A percentile compares a stretch with the other conserved stretches of the same genome.
These are phyloP conservation scores for Trichosurus vulpecula DNA, from an alignment of 2,797 vertebrate species.

Conservation along the genomic window DNA sequence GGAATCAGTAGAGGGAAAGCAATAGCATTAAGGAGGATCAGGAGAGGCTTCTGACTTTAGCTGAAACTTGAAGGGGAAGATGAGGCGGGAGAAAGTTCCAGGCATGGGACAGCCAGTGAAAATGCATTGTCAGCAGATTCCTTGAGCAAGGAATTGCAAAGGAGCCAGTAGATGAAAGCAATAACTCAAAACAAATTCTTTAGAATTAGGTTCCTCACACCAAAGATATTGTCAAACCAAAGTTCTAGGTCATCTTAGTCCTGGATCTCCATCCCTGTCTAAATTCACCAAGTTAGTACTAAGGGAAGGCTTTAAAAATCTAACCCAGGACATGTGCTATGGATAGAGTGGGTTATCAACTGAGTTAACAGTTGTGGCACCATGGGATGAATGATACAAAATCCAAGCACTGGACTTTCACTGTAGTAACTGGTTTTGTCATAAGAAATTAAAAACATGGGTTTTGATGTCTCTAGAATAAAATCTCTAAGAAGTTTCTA, in stretches of 20 bases:
- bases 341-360: not conserved
- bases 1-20: not conserved
- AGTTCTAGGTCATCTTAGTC: not conserved
- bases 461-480: not conserved
- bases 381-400: not conserved
- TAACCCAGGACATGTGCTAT: not conserved
- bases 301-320: not conserved
- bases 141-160: not conserved
- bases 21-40: not conserved
- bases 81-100: not conserved
- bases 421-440: not conserved
- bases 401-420: not conserved
- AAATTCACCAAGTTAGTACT: not conserved
- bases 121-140: not conserved
- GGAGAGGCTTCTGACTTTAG: not conserved
- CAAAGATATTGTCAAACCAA: not conserved
- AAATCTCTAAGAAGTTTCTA: conserved; percentile 1
- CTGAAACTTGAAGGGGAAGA: not conserved
- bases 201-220: not conserved
- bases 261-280: not conserved
- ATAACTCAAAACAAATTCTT: conserved; percentile 9
- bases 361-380: not conserved
- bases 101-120: no score
- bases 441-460: not conserved
- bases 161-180: not conserved